Percentiles rank a stretch among this genome's conserved stretches.
phyloP scores from a whole-genome alignment of 2,888 invertebrate genomes.

The Tenthredo distinguenda region DNA sequence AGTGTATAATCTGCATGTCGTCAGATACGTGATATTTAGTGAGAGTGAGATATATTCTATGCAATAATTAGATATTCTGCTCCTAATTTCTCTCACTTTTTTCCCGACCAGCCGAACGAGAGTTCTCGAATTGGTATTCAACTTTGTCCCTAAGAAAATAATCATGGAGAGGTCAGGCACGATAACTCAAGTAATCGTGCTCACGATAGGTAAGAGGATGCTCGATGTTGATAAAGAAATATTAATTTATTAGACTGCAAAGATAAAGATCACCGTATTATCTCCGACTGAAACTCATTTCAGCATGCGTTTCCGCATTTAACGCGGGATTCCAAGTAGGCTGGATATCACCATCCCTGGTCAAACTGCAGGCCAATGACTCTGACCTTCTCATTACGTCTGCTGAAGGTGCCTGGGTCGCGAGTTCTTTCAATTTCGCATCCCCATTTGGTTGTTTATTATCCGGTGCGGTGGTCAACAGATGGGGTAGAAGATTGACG shows the following conservation, averaged over 20 bases:
- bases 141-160: not conserved
- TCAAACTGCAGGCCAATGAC: conserved; percentile 4
- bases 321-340: conserved; percentile 52
- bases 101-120: not conserved
- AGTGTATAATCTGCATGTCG: not conserved
- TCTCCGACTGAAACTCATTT: not conserved
- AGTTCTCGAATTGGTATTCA: not conserved
- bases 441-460: conserved; percentile 57
- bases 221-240: not conserved
- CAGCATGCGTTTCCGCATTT: conserved; percentile 42
- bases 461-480: conserved; percentile 54
- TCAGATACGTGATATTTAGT: not conserved
- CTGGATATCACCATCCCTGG: conserved; percentile 55
- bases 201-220: not conserved
- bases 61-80: not conserved
- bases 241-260: no score
- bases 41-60: not conserved
- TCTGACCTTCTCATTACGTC: conserved; percentile 49
- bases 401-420: conserved; percentile 58
- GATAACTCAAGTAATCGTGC: not conserved
- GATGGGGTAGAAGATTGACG: not conserved
- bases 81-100: not conserved
- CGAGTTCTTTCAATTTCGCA: conserved; percentile 53
- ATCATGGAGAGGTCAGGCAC: not conserved
- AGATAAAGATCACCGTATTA: no score